Conservation (phyloP, 2,113 vertebrate genomes). For the Cyprinodon brontotheroides region DNA sequence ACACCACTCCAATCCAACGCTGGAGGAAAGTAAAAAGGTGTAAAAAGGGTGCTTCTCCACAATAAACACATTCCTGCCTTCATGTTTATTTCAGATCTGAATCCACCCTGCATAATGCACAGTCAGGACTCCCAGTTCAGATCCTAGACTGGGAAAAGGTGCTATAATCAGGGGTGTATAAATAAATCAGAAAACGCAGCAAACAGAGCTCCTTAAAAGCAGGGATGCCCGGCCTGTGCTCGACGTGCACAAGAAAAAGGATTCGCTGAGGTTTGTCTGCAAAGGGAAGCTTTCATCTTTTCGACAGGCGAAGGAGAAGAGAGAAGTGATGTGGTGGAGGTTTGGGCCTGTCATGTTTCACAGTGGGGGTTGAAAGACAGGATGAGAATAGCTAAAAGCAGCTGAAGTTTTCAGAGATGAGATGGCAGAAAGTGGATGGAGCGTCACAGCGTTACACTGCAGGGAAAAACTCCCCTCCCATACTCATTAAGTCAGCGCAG, state of each 20-base stretch:
- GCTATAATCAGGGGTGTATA: conserved; percentile 67
- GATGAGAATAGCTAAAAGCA: conserved; percentile 64
- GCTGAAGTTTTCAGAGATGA: conserved; percentile 61
- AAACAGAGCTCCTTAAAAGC: conserved; percentile 63
- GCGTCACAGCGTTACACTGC: conserved; percentile 34
- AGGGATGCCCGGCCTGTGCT: conserved; percentile 38
- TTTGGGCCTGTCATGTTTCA: conserved; percentile 68
- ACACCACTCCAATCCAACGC: conserved; percentile 64
- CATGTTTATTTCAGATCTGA: conserved; percentile 73
- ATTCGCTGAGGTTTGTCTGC: conserved; percentile 56
- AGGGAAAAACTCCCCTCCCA: conserved; percentile 14
- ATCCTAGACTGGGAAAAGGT: conserved; percentile 58
- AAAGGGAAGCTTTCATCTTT: conserved; percentile 63
- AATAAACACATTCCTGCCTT: conserved; percentile 71
- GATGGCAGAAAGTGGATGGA: conserved; percentile 33
- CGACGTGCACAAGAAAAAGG: conserved; percentile 1
- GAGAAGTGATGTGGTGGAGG: conserved; percentile 66
- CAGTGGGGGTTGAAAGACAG: conserved; percentile 57
- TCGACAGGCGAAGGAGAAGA: conserved; percentile 54
- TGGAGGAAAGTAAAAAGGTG: conserved; percentile 33
- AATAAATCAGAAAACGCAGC: conserved; percentile 72
- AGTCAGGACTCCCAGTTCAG: conserved; percentile 40
- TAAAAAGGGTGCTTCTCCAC: conserved; percentile 18
- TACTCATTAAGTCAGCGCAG: conserved; percentile 45
- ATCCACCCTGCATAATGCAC: conserved; percentile 60